These are phyloP conservation scores for Drosophila kuntzei DNA, from an alignment of 2,888 invertebrate genomes.

Conservation along the genomic window DNA sequence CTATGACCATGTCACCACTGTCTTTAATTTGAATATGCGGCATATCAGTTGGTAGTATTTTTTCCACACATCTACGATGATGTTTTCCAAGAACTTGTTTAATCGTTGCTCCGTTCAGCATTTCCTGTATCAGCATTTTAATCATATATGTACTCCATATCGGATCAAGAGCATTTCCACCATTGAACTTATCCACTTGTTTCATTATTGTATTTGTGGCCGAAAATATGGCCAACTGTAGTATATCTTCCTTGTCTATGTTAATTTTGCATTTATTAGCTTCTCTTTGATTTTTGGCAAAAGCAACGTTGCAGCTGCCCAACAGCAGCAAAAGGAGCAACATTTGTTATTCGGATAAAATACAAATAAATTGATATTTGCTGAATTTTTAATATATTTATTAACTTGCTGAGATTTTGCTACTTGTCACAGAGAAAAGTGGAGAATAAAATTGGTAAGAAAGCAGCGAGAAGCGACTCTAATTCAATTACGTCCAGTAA, in stretches of 20 bases:
- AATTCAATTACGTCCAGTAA: neutral
- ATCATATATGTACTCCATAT: neutral
- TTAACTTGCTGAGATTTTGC: neutral
- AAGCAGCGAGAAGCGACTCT: neutral
- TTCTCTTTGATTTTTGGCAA: neutral
- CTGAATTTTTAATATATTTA: neutral
- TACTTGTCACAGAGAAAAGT: neutral
- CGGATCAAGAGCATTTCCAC: neutral
- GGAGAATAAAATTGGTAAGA: neutral
- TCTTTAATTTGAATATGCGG: too few relatives aligned
- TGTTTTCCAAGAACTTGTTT: slow-evolving; percentile 10
- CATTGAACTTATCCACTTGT: neutral
- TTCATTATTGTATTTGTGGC: neutral
- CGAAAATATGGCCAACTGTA: neutral
- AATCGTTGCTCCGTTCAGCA: slow-evolving; percentile 13
- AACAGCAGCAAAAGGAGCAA: neutral
- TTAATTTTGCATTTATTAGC: neutral
- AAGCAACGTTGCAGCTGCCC: neutral
- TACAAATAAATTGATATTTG: too few relatives aligned
- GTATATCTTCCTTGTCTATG: neutral
- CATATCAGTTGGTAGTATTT: neutral
- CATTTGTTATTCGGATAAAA: neutral
- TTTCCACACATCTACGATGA: slow-evolving; percentile 7
- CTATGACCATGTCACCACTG: neutral
- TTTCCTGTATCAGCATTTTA: neutral